These are phyloP conservation scores for Heptranchias perlo DNA, from an alignment of 2,113 vertebrate species.

Conservation along the genomic window DNA sequence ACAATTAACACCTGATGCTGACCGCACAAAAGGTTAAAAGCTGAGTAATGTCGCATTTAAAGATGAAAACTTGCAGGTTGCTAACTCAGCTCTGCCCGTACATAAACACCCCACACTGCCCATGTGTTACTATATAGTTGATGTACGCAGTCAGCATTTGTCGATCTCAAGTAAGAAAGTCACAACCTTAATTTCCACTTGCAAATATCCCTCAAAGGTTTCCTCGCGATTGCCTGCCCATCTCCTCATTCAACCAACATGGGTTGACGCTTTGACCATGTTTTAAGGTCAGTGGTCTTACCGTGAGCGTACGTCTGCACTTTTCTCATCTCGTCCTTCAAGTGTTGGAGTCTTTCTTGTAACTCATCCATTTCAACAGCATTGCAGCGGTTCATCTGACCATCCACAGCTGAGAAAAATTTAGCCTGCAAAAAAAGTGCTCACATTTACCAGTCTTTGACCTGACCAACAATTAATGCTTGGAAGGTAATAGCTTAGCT, in stretches of 20 bases:
- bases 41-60: neutral
- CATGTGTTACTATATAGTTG: neutral
- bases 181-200: no score
- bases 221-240: neutral
- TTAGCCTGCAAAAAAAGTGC: constrained; percentile 47
- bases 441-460: neutral
- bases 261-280: neutral
- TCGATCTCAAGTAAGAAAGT: neutral
- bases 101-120: neutral
- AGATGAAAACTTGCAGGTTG: neutral
- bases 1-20: no score
- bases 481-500: neutral
- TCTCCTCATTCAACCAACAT: neutral
- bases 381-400: constrained; percentile 54
- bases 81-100: neutral
- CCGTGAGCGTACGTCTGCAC: constrained; percentile 48
- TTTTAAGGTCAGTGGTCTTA: constrained; percentile 31
- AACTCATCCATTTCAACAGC: constrained; percentile 49
- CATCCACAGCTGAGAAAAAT: constrained; percentile 50
- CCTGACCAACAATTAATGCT: neutral
- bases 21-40: neutral
- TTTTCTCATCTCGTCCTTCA: constrained; percentile 49
- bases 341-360: constrained; percentile 47
- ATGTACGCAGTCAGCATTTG: neutral
- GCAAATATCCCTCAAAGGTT: neutral